Conservation (phyloP, 2,797 vertebrate species). For the Anguilla megastoma region DNA sequence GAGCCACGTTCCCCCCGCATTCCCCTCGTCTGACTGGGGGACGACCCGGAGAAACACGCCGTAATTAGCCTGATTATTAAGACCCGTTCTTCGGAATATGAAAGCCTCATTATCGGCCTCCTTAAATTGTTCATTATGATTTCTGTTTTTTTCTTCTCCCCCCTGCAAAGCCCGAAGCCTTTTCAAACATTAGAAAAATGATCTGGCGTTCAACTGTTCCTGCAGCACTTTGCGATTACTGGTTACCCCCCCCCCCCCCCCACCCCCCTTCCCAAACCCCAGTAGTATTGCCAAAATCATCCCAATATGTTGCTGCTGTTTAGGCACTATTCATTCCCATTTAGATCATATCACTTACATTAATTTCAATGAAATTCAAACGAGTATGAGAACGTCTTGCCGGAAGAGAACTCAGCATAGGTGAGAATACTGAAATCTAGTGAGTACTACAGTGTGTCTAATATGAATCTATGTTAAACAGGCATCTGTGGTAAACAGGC, state of each 20-base stretch:
- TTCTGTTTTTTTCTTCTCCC: constrained; percentile 21
- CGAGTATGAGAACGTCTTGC: not conserved
- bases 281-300: not conserved
- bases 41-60: constrained; percentile 60
- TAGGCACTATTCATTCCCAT: not conserved
- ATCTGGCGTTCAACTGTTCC: not conserved
- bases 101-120: constrained; percentile 63
- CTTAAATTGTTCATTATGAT: constrained; percentile 63
- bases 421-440: too few relatives aligned
- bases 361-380: not conserved
- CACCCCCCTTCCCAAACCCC: not conserved
- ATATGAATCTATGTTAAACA: too few relatives aligned
- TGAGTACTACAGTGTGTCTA: not conserved
- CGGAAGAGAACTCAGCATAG: too few relatives aligned
- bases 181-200: constrained; percentile 33
- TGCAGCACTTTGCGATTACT: not conserved
- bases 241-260: constrained; percentile 8
- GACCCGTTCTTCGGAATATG: constrained; percentile 58
- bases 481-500: too few relatives aligned
- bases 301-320: not conserved
- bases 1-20: constrained; percentile 73
- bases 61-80: constrained; percentile 63
- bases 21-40: constrained; percentile 66
- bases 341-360: not conserved
- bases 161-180: constrained; percentile 49